Percentiles rank a stretch among this genome's conserved stretches.
These are phyloP conservation scores for Pollachius pollachius DNA, from an alignment of 2,113 vertebrate genomes.

Conservation along the genomic window DNA sequence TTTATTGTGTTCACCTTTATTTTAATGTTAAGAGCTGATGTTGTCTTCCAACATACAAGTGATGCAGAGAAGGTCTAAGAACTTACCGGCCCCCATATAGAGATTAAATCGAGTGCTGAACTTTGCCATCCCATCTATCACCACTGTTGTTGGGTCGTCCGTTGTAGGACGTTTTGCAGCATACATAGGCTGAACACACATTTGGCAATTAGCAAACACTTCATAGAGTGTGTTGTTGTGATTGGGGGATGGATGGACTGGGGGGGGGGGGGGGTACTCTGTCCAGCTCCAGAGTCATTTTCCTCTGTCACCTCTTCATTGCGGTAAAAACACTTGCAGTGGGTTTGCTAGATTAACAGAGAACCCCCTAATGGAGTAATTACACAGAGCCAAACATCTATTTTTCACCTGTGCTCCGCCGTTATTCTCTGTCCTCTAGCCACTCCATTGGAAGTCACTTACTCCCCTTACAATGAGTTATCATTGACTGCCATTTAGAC, in stretches of 20 bases:
- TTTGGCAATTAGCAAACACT: conserved; percentile 70
- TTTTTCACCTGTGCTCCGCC: conserved; percentile 86
- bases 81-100: too few species aligned
- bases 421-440: conserved; percentile 91
- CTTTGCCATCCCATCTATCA: conserved; percentile 58
- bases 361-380: conserved; percentile 82
- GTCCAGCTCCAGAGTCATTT: conserved; percentile 64
- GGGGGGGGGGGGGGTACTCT: conserved; percentile 36
- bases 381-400: conserved; percentile 83
- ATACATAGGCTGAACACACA: conserved; percentile 44
- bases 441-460: conserved; percentile 92
- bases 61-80: conserved; percentile 55
- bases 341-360: conserved; percentile 77
- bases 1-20: conserved; percentile 56
- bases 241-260: conserved; percentile 35
- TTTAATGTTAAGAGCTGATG: conserved; percentile 52
- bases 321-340: conserved; percentile 71
- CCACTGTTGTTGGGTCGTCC: conserved; percentile 37
- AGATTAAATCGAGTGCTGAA: conserved; percentile 18
- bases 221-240: conserved; percentile 59
- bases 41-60: conserved; percentile 32
- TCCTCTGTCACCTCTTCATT: conserved; percentile 61
- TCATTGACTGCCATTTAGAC: conserved; percentile 94
- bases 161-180: conserved; percentile 44
- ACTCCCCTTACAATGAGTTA: conserved; percentile 96